Evolutionary conservation across 2,888 invertebrate species (phyloP).

Genomic region (Trichacis sp.): DNA sequence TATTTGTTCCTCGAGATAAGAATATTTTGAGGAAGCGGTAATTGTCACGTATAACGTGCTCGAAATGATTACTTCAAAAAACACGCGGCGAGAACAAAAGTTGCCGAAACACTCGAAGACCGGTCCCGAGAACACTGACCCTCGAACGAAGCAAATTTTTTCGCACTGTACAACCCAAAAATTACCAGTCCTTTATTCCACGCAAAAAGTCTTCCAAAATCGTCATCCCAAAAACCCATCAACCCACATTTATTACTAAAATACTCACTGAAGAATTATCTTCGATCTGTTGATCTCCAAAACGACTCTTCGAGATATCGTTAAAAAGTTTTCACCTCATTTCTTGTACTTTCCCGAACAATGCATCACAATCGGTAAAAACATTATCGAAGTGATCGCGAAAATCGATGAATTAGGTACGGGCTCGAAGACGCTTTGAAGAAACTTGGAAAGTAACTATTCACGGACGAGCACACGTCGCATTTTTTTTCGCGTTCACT

Average conservation of each 20-base stretch:
- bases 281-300: no score
- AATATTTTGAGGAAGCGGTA: no score
- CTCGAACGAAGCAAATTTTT: conserved; percentile 25
- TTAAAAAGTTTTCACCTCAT: no score
- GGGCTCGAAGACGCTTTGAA: no score
- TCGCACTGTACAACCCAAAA: no score
- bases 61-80: conserved; percentile 21
- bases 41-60: conserved; percentile 25
- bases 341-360: no score
- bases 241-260: no score
- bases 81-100: conserved; percentile 24
- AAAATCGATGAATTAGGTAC: conserved; percentile 18
- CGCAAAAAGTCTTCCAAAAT: no score
- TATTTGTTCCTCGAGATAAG: conserved; percentile 12
- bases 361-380: no score
- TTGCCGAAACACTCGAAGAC: conserved; percentile 25
- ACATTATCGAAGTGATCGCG: background rate
- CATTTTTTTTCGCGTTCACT: conserved; percentile 38
- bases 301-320: background rate
- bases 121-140: conserved; percentile 33
- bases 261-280: no score
- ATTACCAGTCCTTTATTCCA: no score
- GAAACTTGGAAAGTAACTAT: conserved; percentile 20
- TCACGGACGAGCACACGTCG: conserved; percentile 30
- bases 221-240: no score